Evolutionary conservation across 92 coral and sea anemone species (phyloP).

Genomic region (Palythoa caribaeorum): DNA sequence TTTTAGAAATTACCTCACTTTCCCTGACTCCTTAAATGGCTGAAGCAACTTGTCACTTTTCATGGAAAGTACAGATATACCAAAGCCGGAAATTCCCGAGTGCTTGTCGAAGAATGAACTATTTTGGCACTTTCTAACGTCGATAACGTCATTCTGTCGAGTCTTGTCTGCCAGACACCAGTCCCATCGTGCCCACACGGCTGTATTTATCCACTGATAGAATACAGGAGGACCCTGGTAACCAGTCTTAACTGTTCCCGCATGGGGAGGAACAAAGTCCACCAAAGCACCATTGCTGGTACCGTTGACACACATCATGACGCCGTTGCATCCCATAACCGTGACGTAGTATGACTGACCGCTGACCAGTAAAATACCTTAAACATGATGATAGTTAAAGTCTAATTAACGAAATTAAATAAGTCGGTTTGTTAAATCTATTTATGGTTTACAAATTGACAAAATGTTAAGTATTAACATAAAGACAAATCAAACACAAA

Average conservation of each 20-base stretch:
- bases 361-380: constrained; percentile 81
- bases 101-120: constrained; percentile 91
- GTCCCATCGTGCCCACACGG: constrained; percentile 99
- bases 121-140: constrained; percentile 62
- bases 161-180: constrained; percentile 92
- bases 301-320: constrained; percentile 91
- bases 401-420: too few species aligned
- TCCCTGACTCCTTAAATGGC: constrained; percentile 77
- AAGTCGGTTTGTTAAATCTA: too few species aligned
- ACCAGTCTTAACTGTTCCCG: constrained; percentile 86
- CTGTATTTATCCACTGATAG: constrained; percentile 92
- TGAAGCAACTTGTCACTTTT: constrained; percentile 66
- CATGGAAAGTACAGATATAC: constrained; percentile 81
- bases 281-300: constrained; percentile 97
- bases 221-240: constrained; percentile 79
- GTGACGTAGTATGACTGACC: constrained; percentile 87
- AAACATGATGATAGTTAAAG: neutral
- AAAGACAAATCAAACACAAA: too few species aligned
- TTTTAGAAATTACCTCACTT: constrained; percentile 56
- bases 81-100: constrained; percentile 87
- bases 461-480: too few species aligned
- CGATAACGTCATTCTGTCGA: constrained; percentile 39
- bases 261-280: constrained; percentile 91
- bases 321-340: constrained; percentile 92
- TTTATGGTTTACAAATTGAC: too few species aligned